Percentiles rank a stretch among this genome's conserved stretches.
These are phyloP conservation scores for Sebastes dallii DNA, from an alignment of 2,797 vertebrate genomes.

Conservation along the genomic window DNA sequence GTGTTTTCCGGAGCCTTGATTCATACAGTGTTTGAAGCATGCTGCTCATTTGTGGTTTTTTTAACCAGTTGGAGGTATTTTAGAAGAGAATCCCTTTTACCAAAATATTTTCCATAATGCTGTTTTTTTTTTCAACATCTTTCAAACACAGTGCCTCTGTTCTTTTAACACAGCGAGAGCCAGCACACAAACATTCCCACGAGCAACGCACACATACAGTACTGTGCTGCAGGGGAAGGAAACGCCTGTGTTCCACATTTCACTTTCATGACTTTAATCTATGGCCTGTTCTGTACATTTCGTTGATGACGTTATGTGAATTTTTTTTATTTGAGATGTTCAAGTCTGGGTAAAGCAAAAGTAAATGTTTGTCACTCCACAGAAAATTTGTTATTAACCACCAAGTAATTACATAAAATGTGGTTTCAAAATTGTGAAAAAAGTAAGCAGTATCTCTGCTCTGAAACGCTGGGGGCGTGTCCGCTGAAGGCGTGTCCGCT, in stretches of 20 bases:
- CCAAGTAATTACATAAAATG: too few relatives aligned
- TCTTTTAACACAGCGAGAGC: neutral
- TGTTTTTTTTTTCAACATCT: neutral
- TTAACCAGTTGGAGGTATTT: neutral
- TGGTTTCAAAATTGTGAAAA: too few relatives aligned
- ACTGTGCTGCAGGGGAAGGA: neutral
- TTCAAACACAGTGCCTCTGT: neutral
- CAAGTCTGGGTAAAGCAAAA: neutral
- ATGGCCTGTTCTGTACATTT: constrained; percentile 5
- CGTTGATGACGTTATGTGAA: neutral
- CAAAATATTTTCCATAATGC: neutral
- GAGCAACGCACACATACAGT: neutral
- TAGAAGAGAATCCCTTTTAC: neutral
- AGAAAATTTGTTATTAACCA: too few relatives aligned
- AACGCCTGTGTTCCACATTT: neutral
- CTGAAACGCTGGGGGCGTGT: too few relatives aligned
- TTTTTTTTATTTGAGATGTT: neutral
- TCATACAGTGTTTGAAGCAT: neutral
- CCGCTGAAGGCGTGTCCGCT: too few relatives aligned
- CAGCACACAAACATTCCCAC: neutral
- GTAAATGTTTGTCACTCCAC: too few relatives aligned
- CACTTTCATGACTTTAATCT: neutral
- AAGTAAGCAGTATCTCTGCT: too few relatives aligned
- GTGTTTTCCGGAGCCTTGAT: neutral
- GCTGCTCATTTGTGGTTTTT: neutral